Conservation (phyloP, 2,888 invertebrate genomes). For the Ormyrus nitidulus region DNA sequence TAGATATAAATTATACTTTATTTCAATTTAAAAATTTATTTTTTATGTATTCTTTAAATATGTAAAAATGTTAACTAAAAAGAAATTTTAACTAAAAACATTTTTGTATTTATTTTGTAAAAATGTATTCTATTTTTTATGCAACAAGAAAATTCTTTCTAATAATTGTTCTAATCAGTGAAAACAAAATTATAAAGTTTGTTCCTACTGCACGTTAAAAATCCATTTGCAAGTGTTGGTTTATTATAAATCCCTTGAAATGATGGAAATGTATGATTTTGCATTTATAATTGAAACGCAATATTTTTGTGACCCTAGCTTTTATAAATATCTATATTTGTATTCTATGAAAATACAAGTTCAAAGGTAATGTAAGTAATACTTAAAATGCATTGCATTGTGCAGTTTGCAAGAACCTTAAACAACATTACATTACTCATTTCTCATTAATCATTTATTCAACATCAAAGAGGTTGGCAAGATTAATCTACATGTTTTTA, state of each 20-base stretch:
- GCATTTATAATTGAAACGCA: slow-evolving; percentile 1
- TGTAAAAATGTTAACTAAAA: not conserved
- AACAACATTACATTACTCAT: not conserved
- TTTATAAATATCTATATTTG: not conserved
- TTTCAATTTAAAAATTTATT: not conserved
- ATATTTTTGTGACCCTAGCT: not conserved
- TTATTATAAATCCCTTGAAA: not conserved
- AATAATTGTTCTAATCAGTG: not conserved
- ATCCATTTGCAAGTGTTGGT: slow-evolving; percentile 13
- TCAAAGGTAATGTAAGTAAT: too few species aligned
- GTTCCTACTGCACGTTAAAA: slow-evolving; percentile 33
- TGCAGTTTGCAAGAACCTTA: too few species aligned
- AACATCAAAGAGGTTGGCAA: not conserved
- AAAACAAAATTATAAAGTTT: not conserved
- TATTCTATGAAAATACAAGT: not conserved
- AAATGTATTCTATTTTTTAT: too few species aligned
- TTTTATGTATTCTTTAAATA: not conserved
- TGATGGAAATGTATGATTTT: slow-evolving; percentile 10
- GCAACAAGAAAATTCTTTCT: too few species aligned
- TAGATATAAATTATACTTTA: not conserved
- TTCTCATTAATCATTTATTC: not conserved
- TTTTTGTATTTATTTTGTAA: too few species aligned
- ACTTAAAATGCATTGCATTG: too few species aligned
- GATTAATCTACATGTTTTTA: not conserved
- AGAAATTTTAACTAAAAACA: too few species aligned